phyloP scores from a whole-genome alignment of 2,113 vertebrate species.

The Ivindomyrus marchei region DNA sequence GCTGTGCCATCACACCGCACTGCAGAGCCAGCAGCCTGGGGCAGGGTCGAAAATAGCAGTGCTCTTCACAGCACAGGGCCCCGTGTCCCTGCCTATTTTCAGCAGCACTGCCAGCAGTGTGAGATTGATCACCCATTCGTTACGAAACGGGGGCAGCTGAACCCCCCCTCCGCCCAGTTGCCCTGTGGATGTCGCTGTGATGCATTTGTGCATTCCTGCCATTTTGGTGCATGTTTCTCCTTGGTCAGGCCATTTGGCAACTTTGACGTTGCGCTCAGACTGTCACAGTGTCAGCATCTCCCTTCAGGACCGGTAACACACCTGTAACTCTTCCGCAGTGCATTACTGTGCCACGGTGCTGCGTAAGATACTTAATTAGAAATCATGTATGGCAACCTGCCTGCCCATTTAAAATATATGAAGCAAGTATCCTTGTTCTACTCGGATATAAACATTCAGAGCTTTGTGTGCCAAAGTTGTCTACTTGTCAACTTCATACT shows the following conservation, averaged over 20 bases:
- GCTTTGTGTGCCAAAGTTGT: background rate
- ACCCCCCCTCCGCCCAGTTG: background rate
- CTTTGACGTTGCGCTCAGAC: background rate
- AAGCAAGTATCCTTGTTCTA: background rate
- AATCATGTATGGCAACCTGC: background rate
- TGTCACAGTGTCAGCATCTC: background rate
- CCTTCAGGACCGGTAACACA: background rate
- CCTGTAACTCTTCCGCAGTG: background rate
- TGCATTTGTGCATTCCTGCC: background rate
- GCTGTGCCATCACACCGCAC: background rate
- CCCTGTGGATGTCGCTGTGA: background rate
- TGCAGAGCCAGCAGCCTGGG: slow-evolving; percentile 14
- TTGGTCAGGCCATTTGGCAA: background rate
- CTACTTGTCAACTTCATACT: background rate
- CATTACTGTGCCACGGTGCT: background rate
- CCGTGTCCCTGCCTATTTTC: slow-evolving; percentile 5
- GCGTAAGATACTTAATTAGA: background rate
- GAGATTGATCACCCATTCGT: slow-evolving; percentile 15
- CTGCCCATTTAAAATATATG: background rate
- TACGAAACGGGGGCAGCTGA: slow-evolving; percentile 6
- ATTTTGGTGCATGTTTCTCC: background rate
- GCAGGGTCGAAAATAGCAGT: slow-evolving; percentile 18
- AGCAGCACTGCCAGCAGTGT: background rate
- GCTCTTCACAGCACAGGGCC: background rate
- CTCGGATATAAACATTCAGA: background rate